Evolutionary conservation across 2,797 vertebrate genomes (phyloP), one percentile per base, ranked within the genome.

Genomic region (Eulemur rubriventer): DNA sequence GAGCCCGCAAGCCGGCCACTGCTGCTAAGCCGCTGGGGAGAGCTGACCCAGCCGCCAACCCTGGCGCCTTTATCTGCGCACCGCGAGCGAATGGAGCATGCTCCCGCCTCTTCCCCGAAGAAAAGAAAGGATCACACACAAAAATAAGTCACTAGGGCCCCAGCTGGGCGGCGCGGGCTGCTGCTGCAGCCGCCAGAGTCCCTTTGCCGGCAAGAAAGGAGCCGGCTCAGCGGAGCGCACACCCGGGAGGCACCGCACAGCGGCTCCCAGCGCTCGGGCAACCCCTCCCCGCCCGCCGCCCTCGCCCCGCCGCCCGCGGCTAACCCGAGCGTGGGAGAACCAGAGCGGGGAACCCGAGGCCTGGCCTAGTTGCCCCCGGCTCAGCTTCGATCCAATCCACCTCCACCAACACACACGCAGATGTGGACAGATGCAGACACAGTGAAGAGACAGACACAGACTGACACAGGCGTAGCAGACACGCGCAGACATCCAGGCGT

Each of bases 101-200:
- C 95, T 93, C 86, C 83, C 70, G 65, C 96, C 91, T 94, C 94
- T 96, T 95, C 94, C 78, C 93, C 4, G 30, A 96, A 97, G 95
- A 96, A 97, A 97, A 98, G 96, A 97, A 98, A 97, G 96, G 95
- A 94, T 97, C 76, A 1, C 91, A 96, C 89, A 97, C 94, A 97
- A 97, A 97, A 97, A 98, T 97, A 97, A 97, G 97, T 98, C 97
- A 88, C 89, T 83, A 75, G 43, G 96, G 69, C 96, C 93, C 96
- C 97, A 97, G 95, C 97, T 95, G 97, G 96, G 95, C 38, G 17
- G 90, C n/a, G 65, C 48, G 8, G 69, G 92, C 94, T 89, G 85
- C 90, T 4, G 5, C 81, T 16, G 11, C 80, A 14, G 12, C 81
- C 18, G 3, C 92, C 35, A 4, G 70, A 61, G 38, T 91, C 89